phyloP scores from a whole-genome alignment of 2,797 vertebrate genomes.

The Cossypha polioptera region DNA sequence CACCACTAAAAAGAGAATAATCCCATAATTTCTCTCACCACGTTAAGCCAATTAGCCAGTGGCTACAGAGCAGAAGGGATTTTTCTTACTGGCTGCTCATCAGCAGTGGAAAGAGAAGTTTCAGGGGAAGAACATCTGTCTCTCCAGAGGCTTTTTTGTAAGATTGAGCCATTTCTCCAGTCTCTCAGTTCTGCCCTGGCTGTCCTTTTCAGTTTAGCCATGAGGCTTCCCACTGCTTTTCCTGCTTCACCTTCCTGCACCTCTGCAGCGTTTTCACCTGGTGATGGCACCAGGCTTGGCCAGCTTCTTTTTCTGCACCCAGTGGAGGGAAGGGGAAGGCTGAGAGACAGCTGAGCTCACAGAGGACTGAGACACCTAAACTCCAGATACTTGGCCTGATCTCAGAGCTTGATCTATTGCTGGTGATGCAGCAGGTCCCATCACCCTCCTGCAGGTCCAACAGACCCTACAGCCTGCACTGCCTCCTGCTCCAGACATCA shows the following conservation, averaged over 20 bases:
- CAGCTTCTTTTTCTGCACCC: neutral
- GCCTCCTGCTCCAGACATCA: neutral
- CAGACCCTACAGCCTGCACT: neutral
- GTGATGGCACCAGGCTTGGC: neutral
- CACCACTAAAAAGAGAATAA: constrained; percentile 53
- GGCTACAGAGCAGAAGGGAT: constrained; percentile 21
- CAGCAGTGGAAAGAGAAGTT: neutral
- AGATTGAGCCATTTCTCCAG: neutral
- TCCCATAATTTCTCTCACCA: constrained; percentile 50
- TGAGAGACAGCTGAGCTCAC: neutral
- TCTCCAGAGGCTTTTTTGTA: neutral
- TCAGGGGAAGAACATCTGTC: neutral
- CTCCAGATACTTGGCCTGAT: neutral
- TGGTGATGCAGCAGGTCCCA: rapidly evolving
- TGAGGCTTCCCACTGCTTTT: neutral
- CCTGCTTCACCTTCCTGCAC: neutral
- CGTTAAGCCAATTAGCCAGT: constrained; percentile 52
- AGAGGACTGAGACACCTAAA: neutral
- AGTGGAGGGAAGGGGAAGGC: neutral
- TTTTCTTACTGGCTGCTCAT: neutral
- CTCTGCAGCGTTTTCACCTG: neutral
- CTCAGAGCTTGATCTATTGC: neutral
- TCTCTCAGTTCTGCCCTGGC: neutral
- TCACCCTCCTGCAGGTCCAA: neutral
- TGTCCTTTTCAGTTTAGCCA: neutral